A percentile compares a stretch with the other conserved stretches of the same genome.
Evolutionary conservation across 2,797 vertebrate genomes (phyloP).

Genomic region (Gallinago solitaria): DNA sequence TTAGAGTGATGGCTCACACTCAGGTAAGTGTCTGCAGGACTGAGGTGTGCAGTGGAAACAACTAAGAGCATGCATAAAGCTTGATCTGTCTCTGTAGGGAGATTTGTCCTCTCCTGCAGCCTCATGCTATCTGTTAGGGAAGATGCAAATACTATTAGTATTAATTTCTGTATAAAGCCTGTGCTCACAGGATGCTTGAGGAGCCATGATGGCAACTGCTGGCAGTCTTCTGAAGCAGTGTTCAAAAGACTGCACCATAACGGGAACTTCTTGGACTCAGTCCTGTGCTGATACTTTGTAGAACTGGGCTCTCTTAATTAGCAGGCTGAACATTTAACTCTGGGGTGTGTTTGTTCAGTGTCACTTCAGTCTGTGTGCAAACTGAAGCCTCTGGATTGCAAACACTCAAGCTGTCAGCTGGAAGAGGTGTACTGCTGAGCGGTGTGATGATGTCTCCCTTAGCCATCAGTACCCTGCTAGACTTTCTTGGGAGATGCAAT

Average conservation of each 20-base stretch:
- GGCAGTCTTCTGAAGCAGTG: background rate
- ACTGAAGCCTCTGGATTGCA: background rate
- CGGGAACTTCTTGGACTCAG: background rate
- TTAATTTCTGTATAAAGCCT: background rate
- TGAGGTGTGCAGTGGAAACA: background rate
- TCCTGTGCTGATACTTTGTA: background rate
- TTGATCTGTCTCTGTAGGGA: background rate
- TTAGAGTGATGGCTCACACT: conserved; percentile 94
- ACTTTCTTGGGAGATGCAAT: background rate
- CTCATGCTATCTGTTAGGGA: background rate
- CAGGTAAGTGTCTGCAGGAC: conserved; percentile 81
- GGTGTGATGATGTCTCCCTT: background rate
- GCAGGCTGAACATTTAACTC: background rate
- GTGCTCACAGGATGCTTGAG: background rate
- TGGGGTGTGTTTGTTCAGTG: background rate
- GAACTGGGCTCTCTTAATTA: background rate
- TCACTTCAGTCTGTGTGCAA: accelerated
- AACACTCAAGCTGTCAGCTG: background rate
- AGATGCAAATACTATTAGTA: too few relatives aligned
- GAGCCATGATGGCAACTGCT: background rate
- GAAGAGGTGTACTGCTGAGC: background rate
- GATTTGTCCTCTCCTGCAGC: background rate
- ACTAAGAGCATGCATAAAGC: background rate
- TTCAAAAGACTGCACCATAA: background rate
- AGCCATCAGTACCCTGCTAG: background rate